Conservation (phyloP, 2,888 invertebrate species). For the Ashinkailepas kermadecensis region DNA sequence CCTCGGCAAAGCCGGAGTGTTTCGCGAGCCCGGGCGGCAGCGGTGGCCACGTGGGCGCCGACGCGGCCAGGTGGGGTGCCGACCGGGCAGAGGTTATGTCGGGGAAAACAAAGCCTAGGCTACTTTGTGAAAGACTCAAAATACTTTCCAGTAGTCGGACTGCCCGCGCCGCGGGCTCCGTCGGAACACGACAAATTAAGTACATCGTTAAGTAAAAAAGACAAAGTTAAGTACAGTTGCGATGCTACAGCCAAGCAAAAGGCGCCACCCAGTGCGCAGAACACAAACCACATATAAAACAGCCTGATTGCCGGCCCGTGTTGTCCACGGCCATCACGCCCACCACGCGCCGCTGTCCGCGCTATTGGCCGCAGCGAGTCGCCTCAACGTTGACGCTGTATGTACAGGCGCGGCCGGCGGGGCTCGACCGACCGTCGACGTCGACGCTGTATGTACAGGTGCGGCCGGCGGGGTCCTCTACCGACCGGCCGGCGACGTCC, state of each 20-base stretch:
- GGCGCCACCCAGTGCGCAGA: background rate
- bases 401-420: background rate
- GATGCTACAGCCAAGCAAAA: background rate
- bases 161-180: background rate
- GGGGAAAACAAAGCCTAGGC: slow-evolving; percentile 10
- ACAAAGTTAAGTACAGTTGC: slow-evolving; percentile 1
- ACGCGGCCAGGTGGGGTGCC: background rate
- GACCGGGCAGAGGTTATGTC: background rate
- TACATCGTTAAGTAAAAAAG: slow-evolving; percentile 18
- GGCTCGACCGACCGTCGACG: background rate
- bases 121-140: slow-evolving; percentile 22
- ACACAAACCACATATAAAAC: slow-evolving; percentile 2
- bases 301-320: slow-evolving; percentile 1
- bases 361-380: too few species aligned
- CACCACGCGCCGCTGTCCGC: background rate
- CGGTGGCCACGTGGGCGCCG: too few species aligned
- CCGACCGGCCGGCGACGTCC: background rate
- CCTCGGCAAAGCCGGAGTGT: too few species aligned
- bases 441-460: background rate
- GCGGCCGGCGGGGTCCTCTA: too few species aligned
- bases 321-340: background rate
- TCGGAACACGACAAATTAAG: slow-evolving; percentile 4
- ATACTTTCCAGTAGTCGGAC: background rate
- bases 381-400: background rate
- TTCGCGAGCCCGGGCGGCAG: too few species aligned